Conservation (phyloP, 1,140 invertebrate species). For the Neoseiulus cucumeris region DNA sequence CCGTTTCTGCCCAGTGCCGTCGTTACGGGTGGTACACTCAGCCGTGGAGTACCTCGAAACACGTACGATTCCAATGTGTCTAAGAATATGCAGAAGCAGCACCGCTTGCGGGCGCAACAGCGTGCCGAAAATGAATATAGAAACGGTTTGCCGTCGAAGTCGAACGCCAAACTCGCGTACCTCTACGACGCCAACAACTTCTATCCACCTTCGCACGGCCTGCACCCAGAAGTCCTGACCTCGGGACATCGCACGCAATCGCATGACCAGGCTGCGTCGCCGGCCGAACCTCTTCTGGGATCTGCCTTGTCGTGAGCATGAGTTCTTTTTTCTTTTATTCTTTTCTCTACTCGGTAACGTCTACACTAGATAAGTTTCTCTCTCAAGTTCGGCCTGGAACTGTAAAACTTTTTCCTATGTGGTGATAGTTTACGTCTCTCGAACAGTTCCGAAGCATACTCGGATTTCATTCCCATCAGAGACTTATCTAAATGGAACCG, state of each 20-base stretch:
- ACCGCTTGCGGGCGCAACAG: too few species aligned
- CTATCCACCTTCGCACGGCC: not conserved
- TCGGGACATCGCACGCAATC: not conserved
- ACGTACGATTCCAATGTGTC: not conserved
- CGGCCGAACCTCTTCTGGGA: not conserved
- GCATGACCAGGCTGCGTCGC: not conserved
- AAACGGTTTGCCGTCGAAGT: not conserved
- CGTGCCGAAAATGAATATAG: not conserved
- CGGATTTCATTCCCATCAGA: too few species aligned
- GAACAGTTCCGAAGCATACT: too few species aligned
- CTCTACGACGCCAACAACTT: slow-evolving; percentile 11
- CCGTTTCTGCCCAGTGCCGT: slow-evolving; percentile 1
- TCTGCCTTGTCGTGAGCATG: slow-evolving; percentile 1
- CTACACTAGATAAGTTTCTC: not conserved
- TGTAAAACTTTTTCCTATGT: too few species aligned
- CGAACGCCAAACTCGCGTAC: slow-evolving; percentile 2
- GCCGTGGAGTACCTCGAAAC: slow-evolving; percentile 1
- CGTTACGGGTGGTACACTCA: not conserved
- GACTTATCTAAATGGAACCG: too few species aligned
- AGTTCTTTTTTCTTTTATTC: not conserved
- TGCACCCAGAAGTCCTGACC: not conserved
- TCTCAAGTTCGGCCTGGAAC: not conserved
- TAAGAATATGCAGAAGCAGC: too few species aligned
- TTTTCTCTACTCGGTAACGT: not conserved
- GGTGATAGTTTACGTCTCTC: too few species aligned